These are phyloP conservation scores for Stegostoma tigrinum DNA, from an alignment of 2,113 vertebrate species.

Conservation along the genomic window DNA sequence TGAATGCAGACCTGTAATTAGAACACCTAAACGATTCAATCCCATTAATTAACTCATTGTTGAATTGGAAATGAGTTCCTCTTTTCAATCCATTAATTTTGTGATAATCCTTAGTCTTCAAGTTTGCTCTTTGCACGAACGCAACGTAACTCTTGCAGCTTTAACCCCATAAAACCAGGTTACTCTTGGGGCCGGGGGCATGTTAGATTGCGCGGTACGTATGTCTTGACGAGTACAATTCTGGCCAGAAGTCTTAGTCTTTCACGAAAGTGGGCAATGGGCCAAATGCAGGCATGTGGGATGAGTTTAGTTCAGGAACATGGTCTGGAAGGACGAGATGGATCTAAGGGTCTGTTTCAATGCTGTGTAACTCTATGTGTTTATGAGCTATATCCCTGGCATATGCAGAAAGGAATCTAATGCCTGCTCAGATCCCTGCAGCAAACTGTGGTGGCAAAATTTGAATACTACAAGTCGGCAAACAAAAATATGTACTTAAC, in stretches of 20 bases:
- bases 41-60: not conserved
- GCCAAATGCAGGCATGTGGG: no score
- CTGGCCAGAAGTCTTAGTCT: not conserved
- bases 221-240: not conserved
- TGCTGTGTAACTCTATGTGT: no score
- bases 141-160: not conserved
- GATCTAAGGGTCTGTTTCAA: no score
- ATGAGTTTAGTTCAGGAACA: no score
- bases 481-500: not conserved
- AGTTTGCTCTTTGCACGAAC: not conserved
- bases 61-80: not conserved
- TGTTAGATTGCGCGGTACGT: not conserved
- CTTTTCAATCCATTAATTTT: slow-evolving; percentile 15
- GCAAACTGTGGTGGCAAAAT: not conserved
- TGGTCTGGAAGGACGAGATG: no score
- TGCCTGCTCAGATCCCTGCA: not conserved
- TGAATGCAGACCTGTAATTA: not conserved
- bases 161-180: not conserved
- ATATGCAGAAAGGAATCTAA: not conserved
- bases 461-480: not conserved
- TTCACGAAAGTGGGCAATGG: not conserved
- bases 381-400: not conserved
- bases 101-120: not conserved
- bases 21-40: not conserved
- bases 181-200: not conserved